A percentile compares a stretch with the other conserved stretches of the same genome.
Evolutionary conservation across 1,140 invertebrate species (phyloP).

Genomic region (Brachionus manjavacas): DNA sequence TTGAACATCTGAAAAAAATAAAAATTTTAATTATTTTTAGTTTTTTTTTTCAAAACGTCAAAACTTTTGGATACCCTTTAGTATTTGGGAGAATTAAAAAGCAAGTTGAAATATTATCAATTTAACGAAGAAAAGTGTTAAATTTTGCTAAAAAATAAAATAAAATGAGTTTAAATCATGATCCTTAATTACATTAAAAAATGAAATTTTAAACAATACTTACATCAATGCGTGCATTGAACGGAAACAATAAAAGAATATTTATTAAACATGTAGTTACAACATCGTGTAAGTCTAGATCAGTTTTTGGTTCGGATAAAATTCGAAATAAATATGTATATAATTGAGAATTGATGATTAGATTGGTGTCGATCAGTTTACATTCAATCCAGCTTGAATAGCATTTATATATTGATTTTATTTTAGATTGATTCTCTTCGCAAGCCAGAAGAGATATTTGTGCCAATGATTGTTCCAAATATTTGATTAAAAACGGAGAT

Average conservation of each 20-base stretch:
- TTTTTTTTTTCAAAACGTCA: no score
- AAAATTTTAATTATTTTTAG: no score
- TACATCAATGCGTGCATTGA: slow-evolving; percentile 21
- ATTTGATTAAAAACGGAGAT: slow-evolving; percentile 62
- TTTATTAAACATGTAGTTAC: slow-evolving; percentile 40
- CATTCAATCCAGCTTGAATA: slow-evolving; percentile 30
- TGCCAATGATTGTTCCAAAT: slow-evolving; percentile 62
- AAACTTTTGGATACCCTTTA: no score
- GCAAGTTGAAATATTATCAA: no score
- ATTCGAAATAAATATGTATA: slow-evolving; percentile 32
- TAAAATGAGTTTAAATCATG: not conserved
- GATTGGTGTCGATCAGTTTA: slow-evolving; percentile 1
- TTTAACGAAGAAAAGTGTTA: no score
- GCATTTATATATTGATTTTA: slow-evolving; percentile 34
- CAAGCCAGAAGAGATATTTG: not conserved
- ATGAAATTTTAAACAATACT: no score
- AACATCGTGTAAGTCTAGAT: slow-evolving; percentile 41
- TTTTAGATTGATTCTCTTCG: not conserved
- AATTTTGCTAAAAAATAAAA: no score
- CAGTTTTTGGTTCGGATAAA: slow-evolving; percentile 9
- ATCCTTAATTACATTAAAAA: no score
- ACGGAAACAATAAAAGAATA: slow-evolving; percentile 33
- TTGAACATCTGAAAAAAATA: no score
- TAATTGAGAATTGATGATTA: slow-evolving; percentile 22
- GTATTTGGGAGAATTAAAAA: no score